Evolutionary conservation across 2,797 vertebrate genomes (phyloP).

Genomic region (Peromyscus melanophrys): DNA sequence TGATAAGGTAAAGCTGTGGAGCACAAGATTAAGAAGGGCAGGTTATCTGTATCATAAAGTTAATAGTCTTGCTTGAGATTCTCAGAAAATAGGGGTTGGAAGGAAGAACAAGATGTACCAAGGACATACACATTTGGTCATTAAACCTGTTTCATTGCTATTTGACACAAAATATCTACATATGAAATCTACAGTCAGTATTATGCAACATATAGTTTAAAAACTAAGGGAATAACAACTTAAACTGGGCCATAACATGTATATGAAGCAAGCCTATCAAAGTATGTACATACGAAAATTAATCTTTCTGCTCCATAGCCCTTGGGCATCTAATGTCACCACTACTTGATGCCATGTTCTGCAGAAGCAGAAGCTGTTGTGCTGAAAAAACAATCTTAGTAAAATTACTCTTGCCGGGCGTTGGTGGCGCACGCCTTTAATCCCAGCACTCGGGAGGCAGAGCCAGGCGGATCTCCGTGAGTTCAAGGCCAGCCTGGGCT

Average conservation of each 20-base stretch:
- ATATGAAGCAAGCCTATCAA: constrained; percentile 30
- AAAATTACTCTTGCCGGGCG: constrained; percentile 60
- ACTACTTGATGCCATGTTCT: background rate
- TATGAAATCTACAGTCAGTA: background rate
- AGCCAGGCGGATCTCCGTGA: too few species aligned
- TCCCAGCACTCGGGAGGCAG: too few species aligned
- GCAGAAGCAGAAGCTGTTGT: background rate
- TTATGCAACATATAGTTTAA: background rate
- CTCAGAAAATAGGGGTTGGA: background rate
- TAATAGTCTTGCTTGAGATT: background rate
- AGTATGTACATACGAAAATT: constrained; percentile 61
- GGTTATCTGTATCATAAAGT: background rate
- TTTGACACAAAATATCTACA: background rate
- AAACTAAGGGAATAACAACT: constrained; percentile 38
- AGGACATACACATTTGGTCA: background rate
- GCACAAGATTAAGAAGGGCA: background rate
- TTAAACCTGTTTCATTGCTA: background rate
- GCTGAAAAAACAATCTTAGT: constrained; percentile 46
- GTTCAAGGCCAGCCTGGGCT: too few species aligned
- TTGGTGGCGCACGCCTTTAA: too few species aligned
- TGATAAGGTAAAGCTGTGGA: background rate
- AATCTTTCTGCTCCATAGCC: background rate
- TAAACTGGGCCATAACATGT: constrained; percentile 8
- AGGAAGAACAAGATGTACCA: background rate
- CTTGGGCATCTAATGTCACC: constrained; percentile 49